phyloP scores from a whole-genome alignment of 1,140 invertebrate species.

The Drosophila ananassae region DNA sequence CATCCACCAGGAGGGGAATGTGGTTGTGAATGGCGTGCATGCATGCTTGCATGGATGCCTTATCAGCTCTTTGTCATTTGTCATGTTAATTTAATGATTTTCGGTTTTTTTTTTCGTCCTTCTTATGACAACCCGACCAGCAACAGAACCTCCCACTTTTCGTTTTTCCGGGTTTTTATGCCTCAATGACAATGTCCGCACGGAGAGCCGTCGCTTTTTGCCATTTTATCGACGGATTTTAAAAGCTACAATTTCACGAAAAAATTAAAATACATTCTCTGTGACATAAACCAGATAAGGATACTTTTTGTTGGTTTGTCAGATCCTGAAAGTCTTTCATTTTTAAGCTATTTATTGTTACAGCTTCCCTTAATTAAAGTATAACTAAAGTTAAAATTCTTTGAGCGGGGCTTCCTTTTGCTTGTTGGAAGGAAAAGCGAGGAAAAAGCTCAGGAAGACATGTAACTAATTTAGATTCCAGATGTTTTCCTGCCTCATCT shows the following conservation, averaged over 20 bases:
- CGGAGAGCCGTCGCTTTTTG: not conserved
- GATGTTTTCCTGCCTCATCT: conserved; percentile 13
- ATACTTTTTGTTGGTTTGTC: not conserved
- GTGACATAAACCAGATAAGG: not conserved
- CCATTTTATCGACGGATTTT: not conserved
- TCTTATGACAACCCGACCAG: not conserved
- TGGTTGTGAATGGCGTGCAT: conserved; percentile 8
- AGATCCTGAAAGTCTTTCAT: too few species aligned
- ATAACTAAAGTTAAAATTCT: too few species aligned
- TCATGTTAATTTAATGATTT: conserved; percentile 78
- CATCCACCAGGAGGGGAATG: not conserved
- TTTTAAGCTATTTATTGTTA: not conserved
- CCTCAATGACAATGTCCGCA: conserved; percentile 17
- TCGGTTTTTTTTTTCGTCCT: conserved; percentile 20
- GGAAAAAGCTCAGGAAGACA: conserved; percentile 9
- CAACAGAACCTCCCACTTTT: conserved; percentile 7
- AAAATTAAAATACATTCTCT: not conserved
- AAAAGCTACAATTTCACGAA: not conserved
- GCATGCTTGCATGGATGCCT: conserved; percentile 62
- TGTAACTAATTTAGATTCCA: conserved; percentile 41
- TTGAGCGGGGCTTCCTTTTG: not conserved
- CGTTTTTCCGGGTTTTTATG: conserved; percentile 32
- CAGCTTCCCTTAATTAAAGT: not conserved
- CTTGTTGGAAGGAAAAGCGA: not conserved
- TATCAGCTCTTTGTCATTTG: conserved; percentile 72